These are phyloP conservation scores for Rissa tridactyla DNA, from an alignment of 2,113 vertebrate genomes.

Conservation along the genomic window DNA sequence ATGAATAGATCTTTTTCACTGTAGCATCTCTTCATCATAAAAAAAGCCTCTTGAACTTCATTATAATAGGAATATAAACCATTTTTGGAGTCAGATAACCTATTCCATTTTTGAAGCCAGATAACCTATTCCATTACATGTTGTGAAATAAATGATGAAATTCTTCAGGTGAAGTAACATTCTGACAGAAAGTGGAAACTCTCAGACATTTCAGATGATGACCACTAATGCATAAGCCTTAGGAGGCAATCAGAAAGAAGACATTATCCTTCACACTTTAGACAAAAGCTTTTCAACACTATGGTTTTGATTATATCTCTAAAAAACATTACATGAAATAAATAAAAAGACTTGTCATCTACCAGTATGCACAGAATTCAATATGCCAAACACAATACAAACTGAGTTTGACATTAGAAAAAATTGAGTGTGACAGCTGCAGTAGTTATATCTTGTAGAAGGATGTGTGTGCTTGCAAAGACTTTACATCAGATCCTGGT, in stretches of 20 bases:
- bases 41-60: not conserved
- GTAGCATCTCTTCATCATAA: not conserved
- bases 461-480: constrained; percentile 13
- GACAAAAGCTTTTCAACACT: not conserved
- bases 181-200: not conserved
- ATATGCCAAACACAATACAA: constrained; percentile 19
- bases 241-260: not conserved
- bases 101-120: not conserved
- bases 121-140: not conserved
- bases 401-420: constrained; percentile 47
- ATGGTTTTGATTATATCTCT: not conserved
- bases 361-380: not conserved
- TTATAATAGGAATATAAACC: not conserved
- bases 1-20: not conserved
- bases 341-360: not conserved
- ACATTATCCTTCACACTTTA: not conserved
- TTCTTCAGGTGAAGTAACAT: not conserved
- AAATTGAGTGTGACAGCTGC: constrained; percentile 19
- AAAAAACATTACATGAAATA: not conserved
- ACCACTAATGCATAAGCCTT: not conserved
- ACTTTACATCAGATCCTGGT: constrained; percentile 36
- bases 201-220: not conserved
- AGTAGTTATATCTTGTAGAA: constrained; percentile 17
- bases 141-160: not conserved
- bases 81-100: not conserved